Evolutionary conservation across 1,140 invertebrate genomes (phyloP).

Genomic region (Caenorhabditis tropicalis): DNA sequence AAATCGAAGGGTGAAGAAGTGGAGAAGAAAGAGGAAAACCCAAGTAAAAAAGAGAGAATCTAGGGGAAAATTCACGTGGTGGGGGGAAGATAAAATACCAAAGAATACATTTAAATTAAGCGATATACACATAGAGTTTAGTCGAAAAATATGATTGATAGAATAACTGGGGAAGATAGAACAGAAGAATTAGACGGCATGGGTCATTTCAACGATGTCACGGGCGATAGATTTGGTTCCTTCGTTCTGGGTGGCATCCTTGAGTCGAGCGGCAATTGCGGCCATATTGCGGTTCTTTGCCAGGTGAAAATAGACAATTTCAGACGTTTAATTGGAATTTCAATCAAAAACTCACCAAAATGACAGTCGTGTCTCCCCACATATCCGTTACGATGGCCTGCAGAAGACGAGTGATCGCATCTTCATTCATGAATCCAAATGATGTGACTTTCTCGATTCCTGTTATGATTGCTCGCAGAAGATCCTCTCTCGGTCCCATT

Average conservation of each 20-base stretch:
- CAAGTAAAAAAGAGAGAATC: not conserved
- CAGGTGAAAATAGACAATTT: conserved; percentile 54
- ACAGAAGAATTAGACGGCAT: conserved; percentile 51
- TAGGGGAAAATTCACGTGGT: no score
- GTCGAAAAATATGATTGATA: not conserved
- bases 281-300: conserved; percentile 60
- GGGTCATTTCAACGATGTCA: conserved; percentile 58
- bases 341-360: conserved; percentile 45
- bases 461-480: conserved; percentile 59
- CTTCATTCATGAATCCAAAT: conserved; percentile 52
- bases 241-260: conserved; percentile 58
- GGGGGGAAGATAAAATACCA: no score
- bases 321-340: no score
- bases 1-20: not conserved
- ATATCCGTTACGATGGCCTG: conserved; percentile 66
- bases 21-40: not conserved
- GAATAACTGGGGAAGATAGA: conserved; percentile 66
- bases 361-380: conserved; percentile 64
- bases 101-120: no score
- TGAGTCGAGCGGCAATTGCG: conserved; percentile 57
- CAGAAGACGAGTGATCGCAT: conserved; percentile 60
- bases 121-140: not conserved
- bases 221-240: conserved; percentile 79
- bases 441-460: conserved; percentile 37
- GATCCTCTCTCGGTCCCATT: conserved; percentile 66